Percentiles rank a stretch among this genome's conserved stretches.
Conservation (phyloP, 2,888 invertebrate species). For the Brachyptera risi region DNA sequence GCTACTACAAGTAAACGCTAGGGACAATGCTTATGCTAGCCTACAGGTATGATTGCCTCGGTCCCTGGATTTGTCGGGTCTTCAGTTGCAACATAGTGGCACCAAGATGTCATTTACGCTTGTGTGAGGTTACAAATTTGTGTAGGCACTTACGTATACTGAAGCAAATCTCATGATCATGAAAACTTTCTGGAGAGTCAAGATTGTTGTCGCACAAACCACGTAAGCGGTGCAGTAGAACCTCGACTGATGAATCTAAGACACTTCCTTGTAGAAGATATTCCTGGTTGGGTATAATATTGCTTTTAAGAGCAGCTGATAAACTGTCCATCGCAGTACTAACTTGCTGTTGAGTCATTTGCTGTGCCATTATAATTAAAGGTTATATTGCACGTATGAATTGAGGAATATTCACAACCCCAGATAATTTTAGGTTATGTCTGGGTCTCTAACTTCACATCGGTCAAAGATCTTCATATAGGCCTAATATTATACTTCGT, state of each 20-base stretch:
- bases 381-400: too few relatives aligned
- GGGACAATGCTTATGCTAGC: too few relatives aligned
- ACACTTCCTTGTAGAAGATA: conserved; percentile 92
- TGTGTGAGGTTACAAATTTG: too few relatives aligned
- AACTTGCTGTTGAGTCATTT: conserved; percentile 45
- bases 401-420: too few relatives aligned
- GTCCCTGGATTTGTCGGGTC: too few relatives aligned
- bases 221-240: conserved; percentile 80
- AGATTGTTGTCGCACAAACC: conserved; percentile 93
- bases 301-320: conserved; percentile 72
- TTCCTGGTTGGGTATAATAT: conserved; percentile 90
- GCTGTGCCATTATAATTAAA: conserved; percentile 14
- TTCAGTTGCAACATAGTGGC: too few relatives aligned
- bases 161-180: conserved; percentile 91
- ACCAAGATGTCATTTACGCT: too few relatives aligned
- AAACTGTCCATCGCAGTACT: conserved; percentile 73
- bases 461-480: too few relatives aligned
- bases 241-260: conserved; percentile 85
- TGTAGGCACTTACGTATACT: conserved; percentile 56
- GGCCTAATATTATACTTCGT: too few relatives aligned
- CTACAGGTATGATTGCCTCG: too few relatives aligned
- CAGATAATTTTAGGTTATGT: not conserved
- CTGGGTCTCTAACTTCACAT: too few relatives aligned
- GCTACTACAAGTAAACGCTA: too few relatives aligned
- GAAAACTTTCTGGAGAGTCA: conserved; percentile 84